A percentile compares a stretch with the other conserved stretches of the same genome.
Evolutionary conservation across 2,888 invertebrate species (phyloP).

Genomic region (Torymus aiolomorphi): DNA sequence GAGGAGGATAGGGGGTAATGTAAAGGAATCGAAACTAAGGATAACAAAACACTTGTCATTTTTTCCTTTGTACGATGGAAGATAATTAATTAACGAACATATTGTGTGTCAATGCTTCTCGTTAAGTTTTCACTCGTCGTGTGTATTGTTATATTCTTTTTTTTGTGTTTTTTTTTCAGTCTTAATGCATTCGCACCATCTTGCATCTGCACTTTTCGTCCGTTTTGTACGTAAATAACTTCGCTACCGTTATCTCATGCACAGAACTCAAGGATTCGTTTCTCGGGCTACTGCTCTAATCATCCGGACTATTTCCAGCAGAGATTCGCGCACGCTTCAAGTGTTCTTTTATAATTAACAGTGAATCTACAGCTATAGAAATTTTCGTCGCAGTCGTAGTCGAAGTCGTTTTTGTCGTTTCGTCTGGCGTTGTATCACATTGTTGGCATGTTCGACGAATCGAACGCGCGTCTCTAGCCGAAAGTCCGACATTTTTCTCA

Average conservation of each 20-base stretch:
- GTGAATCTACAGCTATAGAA: too few species aligned
- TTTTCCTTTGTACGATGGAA: constrained; percentile 49
- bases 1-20: neutral
- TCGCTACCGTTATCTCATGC: neutral
- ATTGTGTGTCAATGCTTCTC: constrained; percentile 26
- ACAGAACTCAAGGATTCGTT: constrained; percentile 7
- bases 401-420: too few species aligned
- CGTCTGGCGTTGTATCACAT: too few species aligned
- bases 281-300: neutral
- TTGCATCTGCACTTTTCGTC: constrained; percentile 6
- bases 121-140: neutral
- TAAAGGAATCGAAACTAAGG: constrained; percentile 15
- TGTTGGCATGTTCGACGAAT: too few species aligned
- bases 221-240: neutral
- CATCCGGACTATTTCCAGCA: too few species aligned
- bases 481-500: too few species aligned
- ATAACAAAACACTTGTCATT: constrained; percentile 13
- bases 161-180: constrained; percentile 31
- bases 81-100: constrained; percentile 49
- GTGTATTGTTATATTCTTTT: neutral
- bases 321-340: too few species aligned
- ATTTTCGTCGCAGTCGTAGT: too few species aligned
- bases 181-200: constrained; percentile 42
- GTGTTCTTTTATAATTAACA: too few species aligned
- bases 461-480: too few species aligned